phyloP scores from a whole-genome alignment of 2,797 vertebrate genomes.

The Anabas testudineus region DNA sequence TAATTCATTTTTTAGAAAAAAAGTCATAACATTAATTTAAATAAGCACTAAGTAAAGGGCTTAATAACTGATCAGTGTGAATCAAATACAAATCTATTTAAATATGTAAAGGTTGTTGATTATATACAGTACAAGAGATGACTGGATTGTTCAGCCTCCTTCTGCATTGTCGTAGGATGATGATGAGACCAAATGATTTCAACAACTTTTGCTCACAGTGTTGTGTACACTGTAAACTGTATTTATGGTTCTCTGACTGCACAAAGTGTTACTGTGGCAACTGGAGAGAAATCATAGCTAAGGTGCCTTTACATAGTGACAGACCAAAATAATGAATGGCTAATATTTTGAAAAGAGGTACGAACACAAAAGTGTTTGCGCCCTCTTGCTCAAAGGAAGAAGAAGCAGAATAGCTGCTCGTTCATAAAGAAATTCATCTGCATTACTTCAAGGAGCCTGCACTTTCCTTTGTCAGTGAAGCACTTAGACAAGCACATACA shows the following conservation, averaged over 20 bases:
- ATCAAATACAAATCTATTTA: too few relatives aligned
- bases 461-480: not conserved
- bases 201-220: not conserved
- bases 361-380: not conserved
- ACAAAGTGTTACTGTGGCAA: not conserved
- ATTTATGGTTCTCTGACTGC: not conserved
- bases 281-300: not conserved
- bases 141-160: too few relatives aligned
- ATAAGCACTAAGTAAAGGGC: too few relatives aligned
- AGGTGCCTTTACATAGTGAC: too few relatives aligned
- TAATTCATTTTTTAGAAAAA: too few relatives aligned
- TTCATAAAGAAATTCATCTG: not conserved
- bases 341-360: not conserved
- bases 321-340: not conserved
- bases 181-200: too few relatives aligned
- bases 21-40: too few relatives aligned
- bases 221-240: not conserved
- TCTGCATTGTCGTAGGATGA: too few relatives aligned
- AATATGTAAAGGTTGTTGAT: too few relatives aligned
- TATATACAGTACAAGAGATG: too few relatives aligned
- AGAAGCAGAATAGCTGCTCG: not conserved
- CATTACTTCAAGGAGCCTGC: not conserved
- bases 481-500: not conserved
- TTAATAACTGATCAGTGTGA: too few relatives aligned
- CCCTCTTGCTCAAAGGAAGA: not conserved